Percentiles rank a stretch among this genome's conserved stretches.
These are phyloP conservation scores for Tachina fera DNA, from an alignment of 2,888 invertebrate species.

Conservation along the genomic window DNA sequence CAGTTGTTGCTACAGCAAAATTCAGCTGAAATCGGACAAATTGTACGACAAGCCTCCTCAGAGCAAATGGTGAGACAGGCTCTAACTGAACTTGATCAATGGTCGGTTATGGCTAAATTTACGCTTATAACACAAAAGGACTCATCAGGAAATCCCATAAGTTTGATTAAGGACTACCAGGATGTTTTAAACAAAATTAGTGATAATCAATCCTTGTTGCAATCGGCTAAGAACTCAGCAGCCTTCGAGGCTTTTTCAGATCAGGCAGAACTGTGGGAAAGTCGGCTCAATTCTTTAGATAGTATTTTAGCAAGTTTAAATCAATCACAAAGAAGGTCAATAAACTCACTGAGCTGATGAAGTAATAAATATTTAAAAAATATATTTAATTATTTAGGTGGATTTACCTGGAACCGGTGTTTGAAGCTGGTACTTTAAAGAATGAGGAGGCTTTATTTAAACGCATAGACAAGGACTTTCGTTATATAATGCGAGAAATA, in stretches of 20 bases:
- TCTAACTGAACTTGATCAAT: constrained; percentile 95
- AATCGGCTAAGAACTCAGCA: constrained; percentile 92
- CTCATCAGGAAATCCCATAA: constrained; percentile 86
- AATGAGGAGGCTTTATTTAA: constrained; percentile 91
- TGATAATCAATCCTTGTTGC: constrained; percentile 91
- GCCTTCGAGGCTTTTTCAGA: constrained; percentile 93
- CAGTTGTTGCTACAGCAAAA: constrained; percentile 83
- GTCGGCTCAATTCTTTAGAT: constrained; percentile 90
- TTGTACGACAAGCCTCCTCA: constrained; percentile 88
- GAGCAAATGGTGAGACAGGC: constrained; percentile 97
- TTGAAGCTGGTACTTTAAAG: constrained; percentile 90
- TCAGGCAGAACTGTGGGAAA: constrained; percentile 91
- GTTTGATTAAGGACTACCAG: constrained; percentile 95
- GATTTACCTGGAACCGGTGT: constrained; percentile 99
- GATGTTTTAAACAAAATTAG: constrained; percentile 94
- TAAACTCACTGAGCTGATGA: not conserved
- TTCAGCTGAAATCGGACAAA: constrained; percentile 85
- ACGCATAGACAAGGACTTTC: constrained; percentile 93
- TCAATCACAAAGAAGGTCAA: constrained; percentile 91
- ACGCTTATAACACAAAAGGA: constrained; percentile 89
- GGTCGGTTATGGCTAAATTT: constrained; percentile 95
- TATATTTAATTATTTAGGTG: constrained; percentile 85
- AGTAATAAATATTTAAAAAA: not conserved
- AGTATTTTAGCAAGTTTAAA: constrained; percentile 89
- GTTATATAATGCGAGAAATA: constrained; percentile 91